Evolutionary conservation across 1,140 invertebrate species (phyloP).

Genomic region (Gryllus bimaculatus): DNA sequence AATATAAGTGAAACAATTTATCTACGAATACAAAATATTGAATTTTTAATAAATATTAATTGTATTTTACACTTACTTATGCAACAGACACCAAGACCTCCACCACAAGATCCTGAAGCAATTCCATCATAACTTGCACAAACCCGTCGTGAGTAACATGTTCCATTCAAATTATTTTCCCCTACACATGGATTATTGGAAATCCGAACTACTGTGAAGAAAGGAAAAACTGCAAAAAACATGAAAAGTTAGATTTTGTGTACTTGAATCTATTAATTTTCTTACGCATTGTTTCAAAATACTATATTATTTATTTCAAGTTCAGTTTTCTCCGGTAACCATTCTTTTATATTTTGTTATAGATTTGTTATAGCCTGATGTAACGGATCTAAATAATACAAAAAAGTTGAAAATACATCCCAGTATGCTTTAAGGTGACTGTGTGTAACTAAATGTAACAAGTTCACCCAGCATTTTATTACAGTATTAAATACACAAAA

Average conservation of each 20-base stretch:
- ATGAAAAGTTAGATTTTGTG: background rate
- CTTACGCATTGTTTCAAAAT: too few relatives aligned
- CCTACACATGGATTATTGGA: constrained; percentile 53
- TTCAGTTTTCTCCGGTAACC: too few relatives aligned
- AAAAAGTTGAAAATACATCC: too few relatives aligned
- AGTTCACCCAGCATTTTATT: too few relatives aligned
- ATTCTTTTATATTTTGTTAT: too few relatives aligned
- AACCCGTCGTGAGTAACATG: constrained; percentile 63
- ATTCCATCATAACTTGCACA: constrained; percentile 59
- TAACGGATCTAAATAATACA: too few relatives aligned
- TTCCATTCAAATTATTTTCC: constrained; percentile 55
- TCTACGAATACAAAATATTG: background rate
- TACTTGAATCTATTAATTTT: too few relatives aligned
- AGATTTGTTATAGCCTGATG: too few relatives aligned
- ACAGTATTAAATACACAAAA: too few relatives aligned
- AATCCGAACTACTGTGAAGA: constrained; percentile 62
- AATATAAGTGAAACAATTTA: background rate
- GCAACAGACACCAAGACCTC: constrained; percentile 61
- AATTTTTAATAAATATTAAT: constrained; percentile 9
- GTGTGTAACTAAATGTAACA: too few relatives aligned
- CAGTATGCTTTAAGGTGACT: too few relatives aligned
- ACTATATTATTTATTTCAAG: too few relatives aligned
- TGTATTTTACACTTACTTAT: constrained; percentile 50
- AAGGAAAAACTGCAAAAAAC: constrained; percentile 46
- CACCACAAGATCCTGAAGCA: constrained; percentile 58